Base-by-base conservation (phyloP, 2,888 invertebrate genomes). In the Craniophora ligustri region DNA sequence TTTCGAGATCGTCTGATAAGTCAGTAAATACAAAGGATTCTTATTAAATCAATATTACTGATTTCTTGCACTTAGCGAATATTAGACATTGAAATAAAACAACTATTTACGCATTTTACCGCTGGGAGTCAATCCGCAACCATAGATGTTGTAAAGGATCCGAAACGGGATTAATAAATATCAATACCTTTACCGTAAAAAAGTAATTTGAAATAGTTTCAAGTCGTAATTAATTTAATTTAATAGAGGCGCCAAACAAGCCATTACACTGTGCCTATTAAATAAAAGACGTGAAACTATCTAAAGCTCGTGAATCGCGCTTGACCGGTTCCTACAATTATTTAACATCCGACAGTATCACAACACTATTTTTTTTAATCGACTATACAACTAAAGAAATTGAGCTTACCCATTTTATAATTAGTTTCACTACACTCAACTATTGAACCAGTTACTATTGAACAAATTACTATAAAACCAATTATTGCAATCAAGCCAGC, bases 371-470 rank as follows among this genome's bases (percentile, higher is more conserved):
- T 21, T 10, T 0, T 30, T 18, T 5, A 48, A 35, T 36, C 13
- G 6, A 16, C 4, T 14, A 14, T 8, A 18, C 4, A 30, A 21
- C 11, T 0, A 13, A 32, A 13, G 16, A 23, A 21, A 28, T 0
- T 10, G 1, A 32, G 11, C 61, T 48, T 45, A 68, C 63, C 63
- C 40, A 48, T 63, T 41, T n/a, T 0, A 28, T 5, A n/a, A 41
- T 13, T 35, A 10, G 18, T 13, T 34, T 14, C 31, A 45, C 18
- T 50, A n/a, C 26, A 26, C 26, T 44, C 11, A 67, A 50, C 44
- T 67, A 18, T 36, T 36, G 5, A 46, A 32, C 26, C 7, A 45
- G 8, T 21, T 39, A 40, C 30, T 15, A 31, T 5, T 44, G n/a
- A 14, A 40, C 13, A 8, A 10, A 8, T 18, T 19, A 35, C 19